A percentile compares a stretch with the other conserved stretches of the same genome.
phyloP scores from a whole-genome alignment of 1,140 invertebrate genomes.

The Akabosia matsudoensis region DNA sequence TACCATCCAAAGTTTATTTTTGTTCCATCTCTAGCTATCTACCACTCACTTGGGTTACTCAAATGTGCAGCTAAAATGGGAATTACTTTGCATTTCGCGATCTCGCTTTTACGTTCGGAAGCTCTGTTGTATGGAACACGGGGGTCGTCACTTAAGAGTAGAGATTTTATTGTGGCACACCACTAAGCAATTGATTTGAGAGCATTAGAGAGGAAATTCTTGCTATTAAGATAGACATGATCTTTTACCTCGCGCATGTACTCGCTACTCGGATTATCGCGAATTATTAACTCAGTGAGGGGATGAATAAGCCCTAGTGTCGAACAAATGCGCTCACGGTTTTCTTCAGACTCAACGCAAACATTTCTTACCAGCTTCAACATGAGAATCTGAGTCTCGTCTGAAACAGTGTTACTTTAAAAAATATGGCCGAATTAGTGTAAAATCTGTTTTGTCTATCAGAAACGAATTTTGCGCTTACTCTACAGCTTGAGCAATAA shows the following conservation, averaged over 20 bases:
- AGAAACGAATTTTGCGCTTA: background rate
- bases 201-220: background rate
- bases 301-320: constrained; percentile 22
- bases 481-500: constrained; percentile 1
- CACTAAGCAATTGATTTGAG: constrained; percentile 26
- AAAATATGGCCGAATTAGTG: background rate
- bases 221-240: background rate
- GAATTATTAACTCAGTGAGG: constrained; percentile 25
- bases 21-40: no score
- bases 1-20: background rate
- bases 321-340: constrained; percentile 32
- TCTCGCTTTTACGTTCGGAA: constrained; percentile 32
- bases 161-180: constrained; percentile 34
- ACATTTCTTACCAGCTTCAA: constrained; percentile 41
- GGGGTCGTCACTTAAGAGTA: constrained; percentile 36
- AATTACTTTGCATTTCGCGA: constrained; percentile 3
- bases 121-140: constrained; percentile 39
- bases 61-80: background rate
- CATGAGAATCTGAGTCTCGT: constrained; percentile 1
- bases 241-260: constrained; percentile 27
- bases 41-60: background rate
- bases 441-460: background rate
- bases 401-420: background rate
- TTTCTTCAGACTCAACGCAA: constrained; percentile 40
- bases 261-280: constrained; percentile 15